Evolutionary conservation across 1,140 invertebrate genomes (phyloP).

Genomic region (Sycophila sp.): DNA sequence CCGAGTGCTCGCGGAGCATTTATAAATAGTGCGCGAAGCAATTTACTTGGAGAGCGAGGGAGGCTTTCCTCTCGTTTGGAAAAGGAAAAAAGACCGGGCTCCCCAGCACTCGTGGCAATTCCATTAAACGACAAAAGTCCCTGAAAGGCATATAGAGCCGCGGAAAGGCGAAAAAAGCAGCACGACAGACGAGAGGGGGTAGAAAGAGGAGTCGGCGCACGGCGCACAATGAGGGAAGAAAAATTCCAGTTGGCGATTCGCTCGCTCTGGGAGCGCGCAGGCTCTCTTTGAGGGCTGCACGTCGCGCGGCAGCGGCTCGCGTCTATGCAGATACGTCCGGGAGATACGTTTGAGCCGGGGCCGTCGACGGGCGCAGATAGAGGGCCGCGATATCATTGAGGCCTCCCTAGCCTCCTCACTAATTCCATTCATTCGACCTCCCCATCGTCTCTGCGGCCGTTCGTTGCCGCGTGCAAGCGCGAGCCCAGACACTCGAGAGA

Average conservation of each 20-base stretch:
- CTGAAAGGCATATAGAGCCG: too few species aligned
- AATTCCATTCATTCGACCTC: slow-evolving; percentile 65
- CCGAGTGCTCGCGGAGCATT: too few species aligned
- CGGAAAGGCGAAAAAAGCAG: slow-evolving; percentile 11
- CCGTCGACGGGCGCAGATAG: slow-evolving; percentile 20
- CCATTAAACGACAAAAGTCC: neutral
- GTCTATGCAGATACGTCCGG: slow-evolving; percentile 29
- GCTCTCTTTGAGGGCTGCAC: slow-evolving; percentile 27
- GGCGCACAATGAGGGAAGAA: neutral
- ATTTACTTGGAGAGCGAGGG: too few species aligned
- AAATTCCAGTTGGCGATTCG: neutral
- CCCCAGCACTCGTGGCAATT: neutral
- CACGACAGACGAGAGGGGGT: too few species aligned
- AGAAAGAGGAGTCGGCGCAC: too few species aligned
- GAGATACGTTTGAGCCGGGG: slow-evolving; percentile 35
- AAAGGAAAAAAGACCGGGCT: neutral
- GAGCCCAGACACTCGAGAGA: too few species aligned
- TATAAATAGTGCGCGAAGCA: too few species aligned
- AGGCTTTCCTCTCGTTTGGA: neutral
- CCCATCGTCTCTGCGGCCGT: neutral
- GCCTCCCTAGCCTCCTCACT: slow-evolving; percentile 61
- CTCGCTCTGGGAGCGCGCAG: neutral
- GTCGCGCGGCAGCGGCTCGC: slow-evolving; percentile 10
- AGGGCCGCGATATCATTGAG: slow-evolving; percentile 67
- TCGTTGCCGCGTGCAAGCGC: too few species aligned